phyloP scores from a whole-genome alignment of 2,888 invertebrate genomes.

The Tupiocoris notatus region DNA sequence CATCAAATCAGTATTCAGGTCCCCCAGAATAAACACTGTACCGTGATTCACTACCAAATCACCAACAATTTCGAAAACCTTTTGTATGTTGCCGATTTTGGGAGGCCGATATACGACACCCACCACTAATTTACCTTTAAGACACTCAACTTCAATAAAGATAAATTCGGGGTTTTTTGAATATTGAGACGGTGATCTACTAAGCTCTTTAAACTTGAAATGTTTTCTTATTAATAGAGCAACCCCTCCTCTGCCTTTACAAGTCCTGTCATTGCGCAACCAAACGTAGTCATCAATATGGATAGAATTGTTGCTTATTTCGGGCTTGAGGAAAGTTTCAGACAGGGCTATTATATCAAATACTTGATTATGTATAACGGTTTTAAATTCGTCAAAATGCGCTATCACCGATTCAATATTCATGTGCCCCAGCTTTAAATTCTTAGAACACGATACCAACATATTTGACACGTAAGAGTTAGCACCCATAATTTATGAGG shows the following conservation, averaged over 20 bases:
- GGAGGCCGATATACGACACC: background rate
- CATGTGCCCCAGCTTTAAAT: too few species aligned
- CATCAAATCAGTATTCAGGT: background rate
- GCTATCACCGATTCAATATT: too few species aligned
- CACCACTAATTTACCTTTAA: background rate
- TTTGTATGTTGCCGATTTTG: background rate
- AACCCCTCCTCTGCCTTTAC: too few species aligned
- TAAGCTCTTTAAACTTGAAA: background rate
- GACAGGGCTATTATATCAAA: too few species aligned
- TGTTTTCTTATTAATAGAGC: background rate
- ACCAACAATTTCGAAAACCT: background rate
- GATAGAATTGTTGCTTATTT: too few species aligned
- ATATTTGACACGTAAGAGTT: background rate
- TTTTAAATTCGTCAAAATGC: too few species aligned
- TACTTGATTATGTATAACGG: too few species aligned
- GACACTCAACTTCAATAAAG: conserved; percentile 1
- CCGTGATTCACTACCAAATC: background rate
- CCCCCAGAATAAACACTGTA: background rate
- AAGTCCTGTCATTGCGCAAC: too few species aligned
- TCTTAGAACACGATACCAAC: too few species aligned
- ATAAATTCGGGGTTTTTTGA: background rate
- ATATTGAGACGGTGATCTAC: background rate
- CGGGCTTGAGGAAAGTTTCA: too few species aligned
- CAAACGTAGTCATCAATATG: too few species aligned
- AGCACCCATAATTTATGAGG: background rate